phyloP scores from a whole-genome alignment of 2,797 vertebrate genomes.

The Diplodus sargus region DNA sequence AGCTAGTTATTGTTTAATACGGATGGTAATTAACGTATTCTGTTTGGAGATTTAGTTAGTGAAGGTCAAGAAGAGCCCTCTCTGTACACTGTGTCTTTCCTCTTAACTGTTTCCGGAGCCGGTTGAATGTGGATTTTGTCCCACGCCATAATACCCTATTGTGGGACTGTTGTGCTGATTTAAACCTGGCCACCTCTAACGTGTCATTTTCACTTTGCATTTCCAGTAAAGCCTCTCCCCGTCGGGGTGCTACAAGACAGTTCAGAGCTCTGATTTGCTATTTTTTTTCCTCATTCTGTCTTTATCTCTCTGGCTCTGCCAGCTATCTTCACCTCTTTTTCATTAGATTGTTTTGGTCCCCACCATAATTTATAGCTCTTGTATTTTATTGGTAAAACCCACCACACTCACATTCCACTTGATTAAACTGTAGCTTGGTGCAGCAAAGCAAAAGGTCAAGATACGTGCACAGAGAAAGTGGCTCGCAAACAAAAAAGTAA shows the following conservation, averaged over 20 bases:
- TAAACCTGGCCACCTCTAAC: constrained; percentile 45
- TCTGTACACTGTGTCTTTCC: constrained; percentile 15
- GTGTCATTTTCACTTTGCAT: constrained; percentile 61
- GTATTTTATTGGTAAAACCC: constrained; percentile 67
- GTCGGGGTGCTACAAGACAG: background rate
- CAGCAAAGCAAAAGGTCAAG: constrained; percentile 65
- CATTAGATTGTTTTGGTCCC: constrained; percentile 61
- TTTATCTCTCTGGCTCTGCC: constrained; percentile 44
- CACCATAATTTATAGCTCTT: constrained; percentile 63
- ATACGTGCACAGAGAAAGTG: constrained; percentile 43
- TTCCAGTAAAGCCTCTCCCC: constrained; percentile 62
- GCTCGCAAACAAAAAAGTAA: constrained; percentile 29
- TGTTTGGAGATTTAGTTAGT: background rate
- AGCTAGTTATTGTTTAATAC: constrained; percentile 19
- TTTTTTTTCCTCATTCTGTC: constrained; percentile 19
- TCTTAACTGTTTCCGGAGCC: constrained; percentile 32
- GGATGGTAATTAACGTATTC: constrained; percentile 2
- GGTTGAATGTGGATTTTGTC: constrained; percentile 46
- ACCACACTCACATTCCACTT: constrained; percentile 53
- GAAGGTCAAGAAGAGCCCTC: background rate
- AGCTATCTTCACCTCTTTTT: constrained; percentile 53
- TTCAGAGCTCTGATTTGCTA: constrained; percentile 21
- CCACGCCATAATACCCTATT: constrained; percentile 36
- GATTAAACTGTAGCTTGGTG: constrained; percentile 64
- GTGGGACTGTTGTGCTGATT: constrained; percentile 38